Conservation (phyloP, 2,888 invertebrate genomes). For the Lepidochitona cinerea region DNA sequence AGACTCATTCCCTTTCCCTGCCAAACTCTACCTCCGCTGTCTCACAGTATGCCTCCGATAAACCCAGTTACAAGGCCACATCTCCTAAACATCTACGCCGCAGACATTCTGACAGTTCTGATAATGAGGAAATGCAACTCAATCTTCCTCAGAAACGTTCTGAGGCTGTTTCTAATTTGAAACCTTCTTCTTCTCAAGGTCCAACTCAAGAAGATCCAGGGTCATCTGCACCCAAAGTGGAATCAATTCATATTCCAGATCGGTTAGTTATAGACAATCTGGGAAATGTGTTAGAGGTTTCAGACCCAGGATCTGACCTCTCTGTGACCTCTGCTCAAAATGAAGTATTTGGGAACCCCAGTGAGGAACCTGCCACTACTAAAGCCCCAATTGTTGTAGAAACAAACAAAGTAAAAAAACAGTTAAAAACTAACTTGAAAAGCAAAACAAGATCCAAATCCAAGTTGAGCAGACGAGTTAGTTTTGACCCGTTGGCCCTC, state of each 20-base stretch:
- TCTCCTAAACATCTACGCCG: slow-evolving; percentile 63
- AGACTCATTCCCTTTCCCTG: not conserved
- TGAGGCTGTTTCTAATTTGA: not conserved
- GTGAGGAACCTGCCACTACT: not conserved
- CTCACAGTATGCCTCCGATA: slow-evolving; percentile 48
- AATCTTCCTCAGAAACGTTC: slow-evolving; percentile 24
- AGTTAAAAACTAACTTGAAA: slow-evolving; percentile 73
- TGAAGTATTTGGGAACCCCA: not conserved
- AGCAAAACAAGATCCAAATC: slow-evolving; percentile 54
- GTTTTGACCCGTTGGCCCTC: slow-evolving; percentile 97
- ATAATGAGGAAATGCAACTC: slow-evolving; percentile 51
- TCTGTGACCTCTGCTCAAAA: slow-evolving; percentile 5
- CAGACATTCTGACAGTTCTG: slow-evolving; percentile 64
- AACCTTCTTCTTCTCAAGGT: not conserved
- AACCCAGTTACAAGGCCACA: slow-evolving; percentile 61
- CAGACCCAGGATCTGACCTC: slow-evolving; percentile 16
- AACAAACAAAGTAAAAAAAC: not conserved
- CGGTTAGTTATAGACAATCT: slow-evolving; percentile 42
- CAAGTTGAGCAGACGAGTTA: slow-evolving; percentile 77
- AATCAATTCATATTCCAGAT: slow-evolving; percentile 26
- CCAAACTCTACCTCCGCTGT: not conserved
- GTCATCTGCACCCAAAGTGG: not conserved
- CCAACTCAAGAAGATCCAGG: not conserved
- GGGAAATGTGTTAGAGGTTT: slow-evolving; percentile 45
- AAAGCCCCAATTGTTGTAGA: not conserved